Evolutionary conservation across 2,888 invertebrate genomes (phyloP).

Genomic region (Apotomis turbidana): DNA sequence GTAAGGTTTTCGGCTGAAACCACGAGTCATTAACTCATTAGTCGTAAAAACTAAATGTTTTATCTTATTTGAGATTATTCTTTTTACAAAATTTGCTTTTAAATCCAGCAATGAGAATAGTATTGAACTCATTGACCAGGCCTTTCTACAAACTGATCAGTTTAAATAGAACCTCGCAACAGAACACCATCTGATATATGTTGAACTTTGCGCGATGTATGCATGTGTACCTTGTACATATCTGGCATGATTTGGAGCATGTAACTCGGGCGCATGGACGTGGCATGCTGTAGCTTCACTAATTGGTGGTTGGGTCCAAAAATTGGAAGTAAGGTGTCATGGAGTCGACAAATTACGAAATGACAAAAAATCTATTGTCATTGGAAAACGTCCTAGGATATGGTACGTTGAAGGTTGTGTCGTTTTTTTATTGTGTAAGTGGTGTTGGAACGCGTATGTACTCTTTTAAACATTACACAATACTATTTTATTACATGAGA

Average conservation of each 20-base stretch:
- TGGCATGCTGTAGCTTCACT: conserved; percentile 35
- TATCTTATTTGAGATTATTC: no score
- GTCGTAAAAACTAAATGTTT: no score
- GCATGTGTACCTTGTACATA: conserved; percentile 21
- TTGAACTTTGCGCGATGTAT: conserved; percentile 18
- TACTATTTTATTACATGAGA: no score
- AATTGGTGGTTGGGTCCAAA: conserved; percentile 29
- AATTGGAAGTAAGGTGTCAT: neutral
- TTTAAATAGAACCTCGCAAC: neutral
- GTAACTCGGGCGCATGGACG: conserved; percentile 25
- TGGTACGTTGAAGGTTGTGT: conserved; percentile 18
- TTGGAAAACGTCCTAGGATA: neutral
- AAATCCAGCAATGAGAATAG: no score
- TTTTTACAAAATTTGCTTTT: no score
- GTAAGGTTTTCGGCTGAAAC: no score
- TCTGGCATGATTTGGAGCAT: conserved; percentile 25
- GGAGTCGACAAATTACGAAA: neutral
- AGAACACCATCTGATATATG: conserved; percentile 5
- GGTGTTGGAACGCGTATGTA: conserved; percentile 29
- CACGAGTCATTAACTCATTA: no score
- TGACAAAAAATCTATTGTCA: neutral
- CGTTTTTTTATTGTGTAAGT: conserved; percentile 22
- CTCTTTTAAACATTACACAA: no score
- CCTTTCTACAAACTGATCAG: no score
- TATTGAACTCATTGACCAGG: no score